These are phyloP conservation scores for Xyrauchen texanus DNA, from an alignment of 2,113 vertebrate genomes.

Conservation along the genomic window DNA sequence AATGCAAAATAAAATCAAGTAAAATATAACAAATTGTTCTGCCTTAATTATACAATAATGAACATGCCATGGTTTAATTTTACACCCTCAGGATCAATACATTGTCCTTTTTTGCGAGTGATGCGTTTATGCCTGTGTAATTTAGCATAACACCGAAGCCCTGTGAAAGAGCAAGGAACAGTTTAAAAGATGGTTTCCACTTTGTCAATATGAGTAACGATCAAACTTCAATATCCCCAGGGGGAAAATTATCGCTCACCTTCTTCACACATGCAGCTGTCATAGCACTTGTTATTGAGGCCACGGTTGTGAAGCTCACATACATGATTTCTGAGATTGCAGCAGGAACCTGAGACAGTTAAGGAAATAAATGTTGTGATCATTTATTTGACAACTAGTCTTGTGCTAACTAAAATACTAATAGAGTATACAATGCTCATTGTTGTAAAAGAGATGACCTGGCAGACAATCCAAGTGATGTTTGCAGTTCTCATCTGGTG, in stretches of 20 bases:
- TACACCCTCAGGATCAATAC: slow-evolving; percentile 77
- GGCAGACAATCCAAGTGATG: slow-evolving; percentile 83
- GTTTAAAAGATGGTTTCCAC: background rate
- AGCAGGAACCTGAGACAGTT: slow-evolving; percentile 77
- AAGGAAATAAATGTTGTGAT: background rate
- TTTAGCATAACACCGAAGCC: slow-evolving; percentile 83
- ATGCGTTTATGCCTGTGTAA: slow-evolving; percentile 83
- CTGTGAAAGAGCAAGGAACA: slow-evolving; percentile 59
- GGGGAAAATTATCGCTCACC: slow-evolving; percentile 65
- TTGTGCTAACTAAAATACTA: background rate
- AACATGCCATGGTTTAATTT: slow-evolving; percentile 78
- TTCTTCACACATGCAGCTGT: slow-evolving; percentile 85
- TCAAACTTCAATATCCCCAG: background rate
- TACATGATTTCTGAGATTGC: slow-evolving; percentile 79
- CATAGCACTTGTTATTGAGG: slow-evolving; percentile 86
- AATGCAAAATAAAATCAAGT: background rate
- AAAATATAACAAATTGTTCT: background rate
- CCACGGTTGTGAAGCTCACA: slow-evolving; percentile 83
- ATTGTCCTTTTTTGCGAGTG: slow-evolving; percentile 81
- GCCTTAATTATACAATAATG: slow-evolving; percentile 72
- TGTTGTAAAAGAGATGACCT: slow-evolving; percentile 64
- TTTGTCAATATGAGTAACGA: background rate
- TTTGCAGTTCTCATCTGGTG: slow-evolving; percentile 70
- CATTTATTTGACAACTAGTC: background rate
- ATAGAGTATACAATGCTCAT: background rate